phyloP scores from a whole-genome alignment of 2,797 vertebrate species.

The Tangara arthus region DNA sequence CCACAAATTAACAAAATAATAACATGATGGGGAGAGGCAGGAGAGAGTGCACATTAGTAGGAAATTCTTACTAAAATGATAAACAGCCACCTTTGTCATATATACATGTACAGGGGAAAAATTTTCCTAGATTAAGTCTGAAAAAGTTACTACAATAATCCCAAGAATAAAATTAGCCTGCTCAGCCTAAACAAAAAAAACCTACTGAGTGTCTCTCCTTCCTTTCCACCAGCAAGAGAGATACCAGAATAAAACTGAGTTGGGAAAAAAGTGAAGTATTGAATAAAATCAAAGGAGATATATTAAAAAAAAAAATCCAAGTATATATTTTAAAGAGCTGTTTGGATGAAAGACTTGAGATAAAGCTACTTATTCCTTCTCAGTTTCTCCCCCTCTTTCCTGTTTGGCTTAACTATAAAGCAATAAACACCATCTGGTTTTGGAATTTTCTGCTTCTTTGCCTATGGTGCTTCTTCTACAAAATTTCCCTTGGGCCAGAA shows the following conservation, averaged over 20 bases:
- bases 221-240: background rate
- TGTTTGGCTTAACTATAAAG: slow-evolving; percentile 47
- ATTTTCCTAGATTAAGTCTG: background rate
- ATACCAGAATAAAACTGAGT: background rate
- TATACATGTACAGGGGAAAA: background rate
- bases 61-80: background rate
- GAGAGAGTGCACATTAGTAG: background rate
- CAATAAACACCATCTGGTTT: background rate
- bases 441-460: slow-evolving; percentile 14
- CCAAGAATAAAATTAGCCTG: background rate
- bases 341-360: background rate
- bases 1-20: background rate
- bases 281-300: background rate
- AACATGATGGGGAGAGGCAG: background rate
- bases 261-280: background rate
- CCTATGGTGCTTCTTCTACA: background rate
- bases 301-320: background rate
- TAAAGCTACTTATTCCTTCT: background rate
- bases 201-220: background rate
- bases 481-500: slow-evolving; percentile 37
- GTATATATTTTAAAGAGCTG: background rate
- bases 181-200: background rate
- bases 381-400: background rate
- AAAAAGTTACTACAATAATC: background rate
- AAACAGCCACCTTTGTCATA: background rate